phyloP scores from a whole-genome alignment of 2,888 invertebrate genomes.

The Tetragonisca angustula region DNA sequence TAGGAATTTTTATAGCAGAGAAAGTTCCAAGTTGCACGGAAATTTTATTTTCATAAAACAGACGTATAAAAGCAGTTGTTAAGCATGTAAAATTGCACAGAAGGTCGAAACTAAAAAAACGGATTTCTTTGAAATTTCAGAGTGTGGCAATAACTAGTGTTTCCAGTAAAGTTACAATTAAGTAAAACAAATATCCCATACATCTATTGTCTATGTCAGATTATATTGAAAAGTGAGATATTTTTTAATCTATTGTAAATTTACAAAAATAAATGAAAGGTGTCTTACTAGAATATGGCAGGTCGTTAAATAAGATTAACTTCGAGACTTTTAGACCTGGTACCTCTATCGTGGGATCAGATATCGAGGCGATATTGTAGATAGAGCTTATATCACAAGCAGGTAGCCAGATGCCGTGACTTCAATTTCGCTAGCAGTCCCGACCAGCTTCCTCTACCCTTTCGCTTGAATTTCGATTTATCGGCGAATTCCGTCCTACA shows the following conservation, averaged over 20 bases:
- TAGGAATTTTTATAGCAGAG: too few relatives aligned
- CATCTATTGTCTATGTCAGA: too few relatives aligned
- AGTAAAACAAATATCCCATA: too few relatives aligned
- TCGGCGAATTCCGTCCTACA: constrained; percentile 64
- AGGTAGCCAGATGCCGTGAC: constrained; percentile 71
- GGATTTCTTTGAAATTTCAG: too few relatives aligned
- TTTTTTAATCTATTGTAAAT: not conserved
- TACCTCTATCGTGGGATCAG: constrained; percentile 13
- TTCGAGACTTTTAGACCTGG: not conserved
- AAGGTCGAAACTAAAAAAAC: too few relatives aligned
- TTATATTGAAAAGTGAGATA: too few relatives aligned
- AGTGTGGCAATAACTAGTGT: too few relatives aligned
- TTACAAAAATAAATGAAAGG: not conserved
- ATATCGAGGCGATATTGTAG: constrained; percentile 46
- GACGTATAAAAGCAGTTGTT: too few relatives aligned
- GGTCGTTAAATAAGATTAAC: not conserved
- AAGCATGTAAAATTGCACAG: too few relatives aligned
- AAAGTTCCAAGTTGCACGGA: too few relatives aligned
- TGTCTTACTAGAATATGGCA: not conserved
- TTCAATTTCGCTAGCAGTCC: constrained; percentile 40
- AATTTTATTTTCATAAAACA: too few relatives aligned
- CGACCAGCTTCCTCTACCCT: constrained; percentile 32
- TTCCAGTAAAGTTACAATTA: too few relatives aligned
- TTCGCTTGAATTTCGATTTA: constrained; percentile 55
- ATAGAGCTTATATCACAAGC: constrained; percentile 64